These are phyloP conservation scores for Apostichopus leukothele DNA, from an alignment of 53 echinoderm and acorn worm species.

Conservation along the genomic window DNA sequence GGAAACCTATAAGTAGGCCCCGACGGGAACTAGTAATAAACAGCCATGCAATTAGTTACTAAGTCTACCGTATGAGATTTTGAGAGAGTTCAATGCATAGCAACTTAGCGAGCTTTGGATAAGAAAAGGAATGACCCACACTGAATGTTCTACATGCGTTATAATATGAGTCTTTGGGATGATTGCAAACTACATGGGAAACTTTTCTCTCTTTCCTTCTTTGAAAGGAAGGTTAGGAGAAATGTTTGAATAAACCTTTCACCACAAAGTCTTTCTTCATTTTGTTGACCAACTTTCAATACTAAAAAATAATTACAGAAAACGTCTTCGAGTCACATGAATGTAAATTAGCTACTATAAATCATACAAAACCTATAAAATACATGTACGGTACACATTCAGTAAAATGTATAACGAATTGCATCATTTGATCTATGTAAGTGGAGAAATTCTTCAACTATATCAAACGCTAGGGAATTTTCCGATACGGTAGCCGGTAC, in stretches of 20 bases:
- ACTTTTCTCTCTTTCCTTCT: neutral
- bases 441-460: neutral
- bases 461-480: neutral
- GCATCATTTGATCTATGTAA: neutral
- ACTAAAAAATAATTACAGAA: too few relatives aligned
- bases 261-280: neutral
- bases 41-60: constrained; percentile 28
- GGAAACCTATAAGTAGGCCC: constrained; percentile 36
- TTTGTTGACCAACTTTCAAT: neutral
- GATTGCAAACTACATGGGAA: neutral
- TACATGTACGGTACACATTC: neutral
- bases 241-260: neutral
- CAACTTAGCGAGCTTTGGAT: neutral
- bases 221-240: neutral
- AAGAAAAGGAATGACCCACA: neutral
- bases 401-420: neutral
- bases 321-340: too few relatives aligned
- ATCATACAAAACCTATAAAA: neutral
- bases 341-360: neutral
- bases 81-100: neutral
- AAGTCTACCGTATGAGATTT: neutral
- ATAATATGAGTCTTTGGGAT: neutral
- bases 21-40: constrained; percentile 24
- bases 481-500: neutral
- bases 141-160: neutral